A percentile compares a stretch with the other conserved stretches of the same genome.
phyloP scores from a whole-genome alignment of 1,140 invertebrate species.

The Lineus longissimus region DNA sequence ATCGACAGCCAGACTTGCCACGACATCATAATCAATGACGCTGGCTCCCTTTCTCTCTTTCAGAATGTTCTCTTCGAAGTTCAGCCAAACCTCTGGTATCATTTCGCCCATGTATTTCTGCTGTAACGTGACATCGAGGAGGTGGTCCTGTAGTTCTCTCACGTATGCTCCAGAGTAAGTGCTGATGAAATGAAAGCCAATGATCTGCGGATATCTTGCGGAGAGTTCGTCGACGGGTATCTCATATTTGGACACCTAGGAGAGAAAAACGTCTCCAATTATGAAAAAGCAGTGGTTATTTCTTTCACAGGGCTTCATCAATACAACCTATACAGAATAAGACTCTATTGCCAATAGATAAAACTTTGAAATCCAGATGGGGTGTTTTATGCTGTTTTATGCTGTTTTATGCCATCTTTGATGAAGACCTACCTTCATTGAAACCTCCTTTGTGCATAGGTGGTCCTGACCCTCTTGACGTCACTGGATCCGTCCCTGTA shows the following conservation, averaged over 20 bases:
- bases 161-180: conserved; percentile 41
- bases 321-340: too few relatives aligned
- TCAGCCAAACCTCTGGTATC: conserved; percentile 46
- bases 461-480: too few relatives aligned
- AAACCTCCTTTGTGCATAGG: too few relatives aligned
- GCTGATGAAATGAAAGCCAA: conserved; percentile 40
- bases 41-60: conserved; percentile 30
- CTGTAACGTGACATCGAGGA: conserved; percentile 37
- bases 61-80: conserved; percentile 38
- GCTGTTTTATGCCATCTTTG: too few relatives aligned
- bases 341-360: too few relatives aligned
- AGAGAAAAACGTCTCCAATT: neutral
- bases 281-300: too few relatives aligned
- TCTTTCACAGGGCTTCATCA: too few relatives aligned
- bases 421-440: too few relatives aligned
- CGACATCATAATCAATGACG: conserved; percentile 33
- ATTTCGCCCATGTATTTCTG: conserved; percentile 49
- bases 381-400: too few relatives aligned
- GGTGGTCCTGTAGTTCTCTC: conserved; percentile 31
- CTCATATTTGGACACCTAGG: conserved; percentile 43
- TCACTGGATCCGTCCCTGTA: too few relatives aligned
- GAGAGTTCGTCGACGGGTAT: conserved; percentile 38
- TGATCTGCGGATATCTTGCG: conserved; percentile 33
- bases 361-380: too few relatives aligned
- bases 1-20: conserved; percentile 34